Percentiles rank a stretch among this genome's conserved stretches.
These are phyloP conservation scores for Porites divaricata DNA, from an alignment of 92 coral and sea anemone genomes.

Conservation along the genomic window DNA sequence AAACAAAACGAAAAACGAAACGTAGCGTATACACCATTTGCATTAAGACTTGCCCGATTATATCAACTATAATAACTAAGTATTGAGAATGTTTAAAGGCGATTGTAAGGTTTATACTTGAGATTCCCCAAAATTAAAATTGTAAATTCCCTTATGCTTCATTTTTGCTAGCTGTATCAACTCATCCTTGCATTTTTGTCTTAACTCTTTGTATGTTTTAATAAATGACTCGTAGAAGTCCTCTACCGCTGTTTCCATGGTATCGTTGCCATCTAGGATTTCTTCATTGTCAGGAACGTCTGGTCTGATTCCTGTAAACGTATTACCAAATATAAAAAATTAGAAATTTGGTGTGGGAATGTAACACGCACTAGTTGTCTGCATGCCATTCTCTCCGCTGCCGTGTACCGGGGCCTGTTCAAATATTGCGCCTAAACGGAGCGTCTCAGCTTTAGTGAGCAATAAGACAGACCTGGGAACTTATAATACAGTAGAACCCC, in stretches of 20 bases:
- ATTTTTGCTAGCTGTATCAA: slow-evolving; percentile 18
- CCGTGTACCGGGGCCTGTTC: no score
- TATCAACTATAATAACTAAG: no score
- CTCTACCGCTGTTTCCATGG: slow-evolving; percentile 23
- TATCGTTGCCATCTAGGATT: not conserved
- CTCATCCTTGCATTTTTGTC: slow-evolving; percentile 20
- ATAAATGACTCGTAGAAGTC: slow-evolving; percentile 32
- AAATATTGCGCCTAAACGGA: no score
- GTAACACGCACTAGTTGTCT: no score
- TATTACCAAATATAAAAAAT: not conserved
- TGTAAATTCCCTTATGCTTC: not conserved
- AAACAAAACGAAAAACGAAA: no score
- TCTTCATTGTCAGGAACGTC: not conserved
- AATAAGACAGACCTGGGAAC: no score
- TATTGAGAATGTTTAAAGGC: not conserved
- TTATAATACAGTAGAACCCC: not conserved
- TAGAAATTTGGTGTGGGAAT: no score
- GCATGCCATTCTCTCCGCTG: no score
- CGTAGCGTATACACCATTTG: no score
- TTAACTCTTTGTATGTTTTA: slow-evolving; percentile 17
- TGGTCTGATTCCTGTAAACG: slow-evolving; percentile 9
- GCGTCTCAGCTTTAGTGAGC: no score
- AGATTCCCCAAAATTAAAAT: not conserved
- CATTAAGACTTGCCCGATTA: no score
- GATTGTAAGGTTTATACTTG: not conserved